Conservation (phyloP, 2,113 vertebrate genomes). For the Gambusia holbrooki region DNA sequence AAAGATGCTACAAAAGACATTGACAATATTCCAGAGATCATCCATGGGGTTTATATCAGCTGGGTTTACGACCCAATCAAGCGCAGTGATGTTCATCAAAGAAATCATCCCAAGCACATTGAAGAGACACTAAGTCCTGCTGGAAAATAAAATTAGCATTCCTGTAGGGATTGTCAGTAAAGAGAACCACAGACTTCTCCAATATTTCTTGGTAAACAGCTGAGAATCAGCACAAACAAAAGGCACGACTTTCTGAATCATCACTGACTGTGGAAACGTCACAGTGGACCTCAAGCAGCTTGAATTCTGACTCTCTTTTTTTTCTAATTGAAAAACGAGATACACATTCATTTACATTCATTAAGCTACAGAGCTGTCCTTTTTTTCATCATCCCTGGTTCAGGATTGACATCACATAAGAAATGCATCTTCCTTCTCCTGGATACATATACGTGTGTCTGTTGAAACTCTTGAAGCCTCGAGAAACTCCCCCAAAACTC, state of each 20-base stretch:
- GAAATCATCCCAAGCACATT: too few relatives aligned
- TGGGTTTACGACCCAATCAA: not conserved
- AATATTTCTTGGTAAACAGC: not conserved
- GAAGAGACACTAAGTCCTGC: not conserved
- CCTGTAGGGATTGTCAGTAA: not conserved
- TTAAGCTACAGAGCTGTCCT: too few relatives aligned
- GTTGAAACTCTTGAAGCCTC: too few relatives aligned
- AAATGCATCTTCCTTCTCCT: too few relatives aligned
- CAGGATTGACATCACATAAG: too few relatives aligned
- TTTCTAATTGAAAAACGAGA: not conserved
- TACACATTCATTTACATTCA: too few relatives aligned
- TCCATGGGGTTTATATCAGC: not conserved
- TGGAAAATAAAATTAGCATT: not conserved
- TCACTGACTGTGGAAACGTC: too few relatives aligned
- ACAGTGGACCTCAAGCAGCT: not conserved
- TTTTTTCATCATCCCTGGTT: too few relatives aligned
- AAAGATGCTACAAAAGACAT: not conserved
- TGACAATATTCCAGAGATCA: not conserved
- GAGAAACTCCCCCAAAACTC: too few relatives aligned
- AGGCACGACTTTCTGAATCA: too few relatives aligned
- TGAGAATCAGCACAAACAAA: not conserved
- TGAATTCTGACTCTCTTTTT: not conserved
- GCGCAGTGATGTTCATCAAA: too few relatives aligned
- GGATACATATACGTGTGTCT: too few relatives aligned
- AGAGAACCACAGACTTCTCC: not conserved